Conservation (phyloP, 2,797 vertebrate species). For the Trachurus trachurus region DNA sequence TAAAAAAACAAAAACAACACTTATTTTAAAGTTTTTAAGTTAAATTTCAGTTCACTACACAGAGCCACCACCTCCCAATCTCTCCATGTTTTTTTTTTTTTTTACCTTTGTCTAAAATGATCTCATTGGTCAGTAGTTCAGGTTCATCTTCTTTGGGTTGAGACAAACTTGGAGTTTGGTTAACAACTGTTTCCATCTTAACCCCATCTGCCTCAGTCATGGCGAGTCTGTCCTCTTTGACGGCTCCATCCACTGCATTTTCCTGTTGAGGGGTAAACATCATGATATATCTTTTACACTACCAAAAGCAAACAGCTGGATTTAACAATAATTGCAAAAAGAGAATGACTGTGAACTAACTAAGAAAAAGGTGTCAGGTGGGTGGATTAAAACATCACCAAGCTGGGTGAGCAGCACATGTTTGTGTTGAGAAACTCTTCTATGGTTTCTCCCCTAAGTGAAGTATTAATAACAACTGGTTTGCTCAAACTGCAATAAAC, state of each 20-base stretch:
- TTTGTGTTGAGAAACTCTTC: neutral
- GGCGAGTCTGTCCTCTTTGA: constrained; percentile 30
- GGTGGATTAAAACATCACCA: neutral
- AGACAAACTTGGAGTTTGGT: constrained; percentile 34
- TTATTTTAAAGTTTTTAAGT: too few relatives aligned
- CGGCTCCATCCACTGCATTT: constrained; percentile 14
- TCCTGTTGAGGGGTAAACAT: constrained; percentile 48
- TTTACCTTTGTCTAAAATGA: constrained; percentile 72
- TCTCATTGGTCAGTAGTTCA: constrained; percentile 72
- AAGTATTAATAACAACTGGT: neutral
- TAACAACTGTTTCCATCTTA: constrained; percentile 37
- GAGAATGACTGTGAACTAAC: neutral
- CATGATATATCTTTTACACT: neutral
- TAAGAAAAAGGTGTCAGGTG: neutral
- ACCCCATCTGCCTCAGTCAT: constrained; percentile 32
- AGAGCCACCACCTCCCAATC: neutral
- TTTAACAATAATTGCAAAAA: neutral
- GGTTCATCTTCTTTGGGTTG: constrained; percentile 51
- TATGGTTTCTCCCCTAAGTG: neutral
- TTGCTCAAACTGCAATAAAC: neutral
- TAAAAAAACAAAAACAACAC: neutral
- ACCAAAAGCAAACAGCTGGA: neutral
- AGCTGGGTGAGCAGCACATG: neutral
- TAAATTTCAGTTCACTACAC: neutral
- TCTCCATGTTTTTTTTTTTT: neutral